phyloP scores from a whole-genome alignment of 2,113 vertebrate species.

The Ictalurus furcatus region DNA sequence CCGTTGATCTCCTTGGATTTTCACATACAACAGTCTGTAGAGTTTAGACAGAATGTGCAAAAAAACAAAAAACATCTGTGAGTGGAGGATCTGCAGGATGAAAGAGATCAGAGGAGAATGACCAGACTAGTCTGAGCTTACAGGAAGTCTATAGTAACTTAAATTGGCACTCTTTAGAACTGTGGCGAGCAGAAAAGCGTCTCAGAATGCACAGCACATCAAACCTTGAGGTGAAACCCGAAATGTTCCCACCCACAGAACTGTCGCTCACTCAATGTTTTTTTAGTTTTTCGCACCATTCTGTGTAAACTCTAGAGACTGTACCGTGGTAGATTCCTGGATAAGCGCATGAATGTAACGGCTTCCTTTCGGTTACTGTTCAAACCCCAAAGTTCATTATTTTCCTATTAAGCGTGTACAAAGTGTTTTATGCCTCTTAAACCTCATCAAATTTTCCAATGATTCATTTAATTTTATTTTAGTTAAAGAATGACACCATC shows the following conservation, averaged over 20 bases:
- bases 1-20: too few species aligned
- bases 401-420: background rate
- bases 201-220: background rate
- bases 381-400: background rate
- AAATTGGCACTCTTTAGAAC: background rate
- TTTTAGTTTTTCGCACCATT: too few species aligned
- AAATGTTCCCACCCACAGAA: too few species aligned
- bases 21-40: too few species aligned
- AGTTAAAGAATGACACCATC: background rate
- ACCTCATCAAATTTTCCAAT: background rate
- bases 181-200: background rate
- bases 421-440: background rate
- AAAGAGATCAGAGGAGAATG: background rate
- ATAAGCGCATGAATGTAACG: background rate
- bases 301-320: too few species aligned
- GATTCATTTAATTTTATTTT: background rate
- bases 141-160: background rate
- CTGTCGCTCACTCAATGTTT: too few species aligned
- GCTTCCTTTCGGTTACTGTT: background rate
- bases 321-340: too few species aligned
- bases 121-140: background rate
- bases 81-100: too few species aligned
- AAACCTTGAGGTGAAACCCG: background rate
- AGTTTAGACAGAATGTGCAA: too few species aligned
- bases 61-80: too few species aligned